These are phyloP conservation scores for Notolepis coatsorum DNA, from an alignment of 2,797 vertebrate species.

Conservation along the genomic window DNA sequence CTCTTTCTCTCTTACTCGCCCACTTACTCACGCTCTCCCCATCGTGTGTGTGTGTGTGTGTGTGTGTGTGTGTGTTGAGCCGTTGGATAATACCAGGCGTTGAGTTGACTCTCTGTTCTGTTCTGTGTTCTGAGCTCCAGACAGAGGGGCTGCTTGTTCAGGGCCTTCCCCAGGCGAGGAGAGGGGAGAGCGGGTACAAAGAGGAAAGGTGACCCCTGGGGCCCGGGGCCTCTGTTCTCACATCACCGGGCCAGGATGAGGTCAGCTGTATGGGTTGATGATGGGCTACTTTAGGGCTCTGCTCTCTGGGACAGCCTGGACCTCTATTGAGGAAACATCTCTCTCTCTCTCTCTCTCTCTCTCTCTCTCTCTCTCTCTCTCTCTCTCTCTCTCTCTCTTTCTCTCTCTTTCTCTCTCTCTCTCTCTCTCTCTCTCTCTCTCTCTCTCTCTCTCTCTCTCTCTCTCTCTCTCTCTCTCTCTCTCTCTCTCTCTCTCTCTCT, in stretches of 20 bases:
- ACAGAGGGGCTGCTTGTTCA: slow-evolving; percentile 62
- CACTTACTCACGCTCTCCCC: slow-evolving; percentile 16
- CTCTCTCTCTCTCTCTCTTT: too few relatives aligned
- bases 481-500: too few relatives aligned
- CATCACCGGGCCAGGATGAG: slow-evolving; percentile 51
- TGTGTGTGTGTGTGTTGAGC: slow-evolving; percentile 22
- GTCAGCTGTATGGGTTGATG: slow-evolving; percentile 40
- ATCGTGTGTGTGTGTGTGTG: slow-evolving; percentile 13
- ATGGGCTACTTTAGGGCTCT: not conserved
- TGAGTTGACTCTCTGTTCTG: slow-evolving; percentile 53
- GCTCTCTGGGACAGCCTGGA: not conserved
- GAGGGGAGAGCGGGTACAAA: slow-evolving; percentile 33
- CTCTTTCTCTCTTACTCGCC: slow-evolving; percentile 8
- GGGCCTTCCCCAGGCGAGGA: slow-evolving; percentile 38
- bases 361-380: too few relatives aligned
- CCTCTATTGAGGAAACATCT: not conserved
- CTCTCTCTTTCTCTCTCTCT: too few relatives aligned
- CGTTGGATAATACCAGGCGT: slow-evolving; percentile 32
- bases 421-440: too few relatives aligned
- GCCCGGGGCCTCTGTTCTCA: slow-evolving; percentile 43
- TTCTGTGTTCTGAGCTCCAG: slow-evolving; percentile 40
- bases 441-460: too few relatives aligned
- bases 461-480: too few relatives aligned
- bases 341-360: slow-evolving; percentile 6
- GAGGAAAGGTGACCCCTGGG: slow-evolving; percentile 40